Conservation (phyloP, 2,797 vertebrate species). For the Silurus aristotelis region DNA sequence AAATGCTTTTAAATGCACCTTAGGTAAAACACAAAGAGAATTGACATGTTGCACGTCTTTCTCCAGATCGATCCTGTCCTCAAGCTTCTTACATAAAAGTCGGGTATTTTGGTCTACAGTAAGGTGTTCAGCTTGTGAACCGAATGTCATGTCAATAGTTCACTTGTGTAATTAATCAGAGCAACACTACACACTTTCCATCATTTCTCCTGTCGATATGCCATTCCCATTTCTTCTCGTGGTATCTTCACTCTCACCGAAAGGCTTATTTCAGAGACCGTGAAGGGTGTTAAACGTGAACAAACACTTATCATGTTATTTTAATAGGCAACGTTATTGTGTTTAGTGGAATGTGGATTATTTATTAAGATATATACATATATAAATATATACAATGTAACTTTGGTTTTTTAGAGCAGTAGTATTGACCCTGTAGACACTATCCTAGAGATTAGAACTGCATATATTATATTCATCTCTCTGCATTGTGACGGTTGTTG, state of each 20-base stretch:
- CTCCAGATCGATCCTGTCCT: slow-evolving; percentile 6
- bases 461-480: slow-evolving; percentile 66
- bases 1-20: slow-evolving; percentile 3
- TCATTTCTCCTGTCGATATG: slow-evolving; percentile 68
- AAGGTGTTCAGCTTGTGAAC: slow-evolving; percentile 47
- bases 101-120: slow-evolving; percentile 30
- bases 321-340: slow-evolving; percentile 70
- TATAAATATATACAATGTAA: slow-evolving; percentile 66
- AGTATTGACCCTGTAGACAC: slow-evolving; percentile 69
- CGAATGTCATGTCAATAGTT: slow-evolving; percentile 71
- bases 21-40: background rate
- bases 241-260: slow-evolving; percentile 7
- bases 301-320: slow-evolving; percentile 69
- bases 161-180: slow-evolving; percentile 64
- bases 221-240: slow-evolving; percentile 54
- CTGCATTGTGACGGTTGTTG: slow-evolving; percentile 79
- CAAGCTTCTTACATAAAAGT: background rate
- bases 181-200: slow-evolving; percentile 61
- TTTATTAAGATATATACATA: slow-evolving; percentile 75
- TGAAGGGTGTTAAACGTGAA: slow-evolving; percentile 41
- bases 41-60: background rate
- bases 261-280: slow-evolving; percentile 28
- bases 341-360: slow-evolving; percentile 79
- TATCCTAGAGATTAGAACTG: slow-evolving; percentile 75
- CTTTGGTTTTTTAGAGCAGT: slow-evolving; percentile 68